Base-by-base conservation (phyloP, 2,113 vertebrate species). In the Jacana jacana region DNA sequence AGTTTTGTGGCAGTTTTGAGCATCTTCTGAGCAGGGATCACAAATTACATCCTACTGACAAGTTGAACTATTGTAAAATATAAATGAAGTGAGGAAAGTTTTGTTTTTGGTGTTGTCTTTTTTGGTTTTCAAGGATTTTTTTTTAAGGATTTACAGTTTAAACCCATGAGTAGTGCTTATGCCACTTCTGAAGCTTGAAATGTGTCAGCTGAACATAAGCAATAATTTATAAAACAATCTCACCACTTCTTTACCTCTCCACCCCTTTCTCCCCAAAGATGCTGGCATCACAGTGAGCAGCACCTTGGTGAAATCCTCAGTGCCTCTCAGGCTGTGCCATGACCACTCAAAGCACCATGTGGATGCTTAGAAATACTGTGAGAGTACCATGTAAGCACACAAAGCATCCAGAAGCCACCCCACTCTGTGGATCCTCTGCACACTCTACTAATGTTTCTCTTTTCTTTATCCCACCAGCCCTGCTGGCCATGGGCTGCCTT, bases 201-300 rank as follows among this genome's bases (percentile, higher is more conserved):
- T 42, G 28, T 91, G 39, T 93, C 79, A 81, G 5, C 81, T 86
- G 81, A 96, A 81, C 40, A 80, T 48, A 78, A 44, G 65, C 51
- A 92, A 94, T 86, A 55, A 94, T 71, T 97, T 79, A 87, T 77
- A 94, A 96, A 81, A 60, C 72, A 92, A 93, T 91, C 81, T 95
- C 63, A 60, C 31, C 18, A 39, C 8, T 78, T 40, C 61, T 88
- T 28, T 63, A 49, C n/a, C 19, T 90, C 86, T 49, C 80, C 83
- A 76, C 42, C 30, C 55, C 48, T 81, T 66, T 57, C 10, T 81
- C 4, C 52, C 49, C 48, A 20, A 3, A 49, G 48, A 37, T 11
- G 28, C 0, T 66, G 54, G 54, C 40, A 49, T 12, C 22, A 12
- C 60, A 68, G 24, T 1, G 17, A 80, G 35, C 58, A 58, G 31